Base-by-base conservation (phyloP, 2,113 vertebrate species). In the Malurus melanocephalus region DNA sequence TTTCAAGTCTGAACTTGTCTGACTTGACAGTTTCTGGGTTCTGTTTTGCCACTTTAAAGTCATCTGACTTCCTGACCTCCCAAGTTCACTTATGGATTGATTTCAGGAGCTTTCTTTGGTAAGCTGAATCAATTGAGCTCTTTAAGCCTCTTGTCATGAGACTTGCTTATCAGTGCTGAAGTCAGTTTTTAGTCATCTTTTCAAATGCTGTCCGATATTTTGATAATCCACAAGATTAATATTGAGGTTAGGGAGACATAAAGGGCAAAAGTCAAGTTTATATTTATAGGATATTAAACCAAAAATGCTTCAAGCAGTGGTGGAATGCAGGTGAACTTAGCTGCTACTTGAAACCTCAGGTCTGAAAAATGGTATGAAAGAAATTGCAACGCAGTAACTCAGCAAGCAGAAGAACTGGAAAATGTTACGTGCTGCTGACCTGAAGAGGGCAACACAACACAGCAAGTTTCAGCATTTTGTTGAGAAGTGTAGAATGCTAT, bases 381-480 rank as follows among this genome's bases (percentile, higher is more conserved):
- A 51, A 78, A 14, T 24, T 59, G 12, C 52, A 72, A 16, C 20
- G 46, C 22, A 46, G 4, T 64, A 32, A 26, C n/a, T 75, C 0
- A 0, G 65, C 28, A 48, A 64, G 62, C 24, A 67, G 52, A 56
- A 80, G 24, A 78, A 16, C 17, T 62, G 33, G 45, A 59, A 85
- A 59, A 52, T 60, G 0, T 46, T 46, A 52, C 48, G 26, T 57
- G 26, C n/a, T 53, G n/a, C 35, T 0, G 3, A 49, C 93, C 95
- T 90, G 93, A 95, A 96, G 95, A 93, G 94, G 95, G 95, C 95
- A 92, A 79, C 88, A 69, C 46, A 95, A 49, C 83, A 88, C 88
- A 94, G 69, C 68, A 61, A 61, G 59, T 94, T 65, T 72, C 38
- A 51, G 24, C 3, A 0, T 64, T 49, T 52, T 52, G 13, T 49